Evolutionary conservation across 2,797 vertebrate species (phyloP).

Genomic region (Mycteria americana): DNA sequence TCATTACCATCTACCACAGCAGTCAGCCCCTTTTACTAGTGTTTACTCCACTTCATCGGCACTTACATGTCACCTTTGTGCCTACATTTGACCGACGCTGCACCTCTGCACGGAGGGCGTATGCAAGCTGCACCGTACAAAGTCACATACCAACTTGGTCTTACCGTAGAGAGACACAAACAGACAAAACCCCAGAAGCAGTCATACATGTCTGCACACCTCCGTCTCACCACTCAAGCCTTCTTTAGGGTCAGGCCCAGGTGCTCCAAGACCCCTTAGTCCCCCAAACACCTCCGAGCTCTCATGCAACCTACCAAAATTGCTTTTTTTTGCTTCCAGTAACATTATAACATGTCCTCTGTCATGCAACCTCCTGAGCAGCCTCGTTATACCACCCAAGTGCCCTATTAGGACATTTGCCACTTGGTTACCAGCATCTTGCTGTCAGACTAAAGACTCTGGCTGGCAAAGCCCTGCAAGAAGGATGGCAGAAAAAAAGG

Average conservation of each 20-base stretch:
- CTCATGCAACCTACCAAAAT: background rate
- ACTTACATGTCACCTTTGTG: background rate
- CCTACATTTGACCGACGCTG: rapidly evolving
- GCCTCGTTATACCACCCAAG: background rate
- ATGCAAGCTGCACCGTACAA: background rate
- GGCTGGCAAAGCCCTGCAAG: background rate
- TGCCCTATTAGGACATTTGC: background rate
- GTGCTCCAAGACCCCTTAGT: background rate
- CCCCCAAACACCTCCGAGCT: background rate
- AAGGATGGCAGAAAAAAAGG: background rate
- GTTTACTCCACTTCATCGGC: background rate
- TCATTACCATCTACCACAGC: background rate
- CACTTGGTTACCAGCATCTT: background rate
- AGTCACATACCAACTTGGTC: background rate
- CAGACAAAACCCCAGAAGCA: background rate
- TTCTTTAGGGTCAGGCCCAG: background rate
- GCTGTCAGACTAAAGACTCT: background rate
- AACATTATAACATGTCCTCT: background rate
- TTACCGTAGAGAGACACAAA: background rate
- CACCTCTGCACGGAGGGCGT: rapidly evolving
- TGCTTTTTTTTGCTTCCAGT: rapidly evolving
- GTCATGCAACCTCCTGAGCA: background rate
- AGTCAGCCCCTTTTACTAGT: background rate
- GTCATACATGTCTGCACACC: background rate
- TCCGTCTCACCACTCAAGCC: background rate